Percentiles rank a stretch among this genome's conserved stretches.
Conservation (phyloP, 2,797 vertebrate species). For the Crenichthys baileyi region DNA sequence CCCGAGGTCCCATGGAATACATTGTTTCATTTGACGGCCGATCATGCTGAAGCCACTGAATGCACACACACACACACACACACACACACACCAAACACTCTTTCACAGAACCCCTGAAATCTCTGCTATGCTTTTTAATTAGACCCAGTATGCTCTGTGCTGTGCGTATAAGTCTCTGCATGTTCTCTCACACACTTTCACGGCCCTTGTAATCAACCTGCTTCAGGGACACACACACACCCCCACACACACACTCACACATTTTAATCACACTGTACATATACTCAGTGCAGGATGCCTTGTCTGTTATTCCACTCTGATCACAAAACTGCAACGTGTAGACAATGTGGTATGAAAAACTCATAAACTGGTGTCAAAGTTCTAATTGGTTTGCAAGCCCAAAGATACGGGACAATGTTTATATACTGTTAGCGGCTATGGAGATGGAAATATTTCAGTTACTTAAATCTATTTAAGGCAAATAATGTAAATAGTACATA, state of each 20-base stretch:
- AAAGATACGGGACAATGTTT: conserved; percentile 8
- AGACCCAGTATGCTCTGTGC: conserved; percentile 68
- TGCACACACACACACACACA: conserved; percentile 24
- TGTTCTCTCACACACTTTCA: conserved; percentile 49
- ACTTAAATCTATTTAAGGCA: not conserved
- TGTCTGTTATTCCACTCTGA: conserved; percentile 38
- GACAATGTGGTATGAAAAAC: conserved; percentile 27
- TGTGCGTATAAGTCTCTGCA: conserved; percentile 24
- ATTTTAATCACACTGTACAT: conserved; percentile 29
- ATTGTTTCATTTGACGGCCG: conserved; percentile 89
- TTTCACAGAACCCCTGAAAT: conserved; percentile 65
- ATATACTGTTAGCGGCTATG: conserved; percentile 10
- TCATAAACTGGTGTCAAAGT: conserved; percentile 38
- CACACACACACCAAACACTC: conserved; percentile 27
- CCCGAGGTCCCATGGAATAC: conserved; percentile 93
- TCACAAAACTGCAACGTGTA: conserved; percentile 40
- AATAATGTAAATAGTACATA: not conserved
- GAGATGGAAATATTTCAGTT: not conserved
- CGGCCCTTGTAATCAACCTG: conserved; percentile 62
- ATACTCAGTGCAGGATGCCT: conserved; percentile 37
- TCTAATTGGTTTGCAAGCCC: conserved; percentile 18
- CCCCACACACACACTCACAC: conserved; percentile 14
- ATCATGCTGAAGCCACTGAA: conserved; percentile 76
- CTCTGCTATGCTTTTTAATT: conserved; percentile 79
- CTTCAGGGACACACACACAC: conserved; percentile 55